phyloP scores from a whole-genome alignment of 2,113 vertebrate genomes.

The Egretta garzetta region DNA sequence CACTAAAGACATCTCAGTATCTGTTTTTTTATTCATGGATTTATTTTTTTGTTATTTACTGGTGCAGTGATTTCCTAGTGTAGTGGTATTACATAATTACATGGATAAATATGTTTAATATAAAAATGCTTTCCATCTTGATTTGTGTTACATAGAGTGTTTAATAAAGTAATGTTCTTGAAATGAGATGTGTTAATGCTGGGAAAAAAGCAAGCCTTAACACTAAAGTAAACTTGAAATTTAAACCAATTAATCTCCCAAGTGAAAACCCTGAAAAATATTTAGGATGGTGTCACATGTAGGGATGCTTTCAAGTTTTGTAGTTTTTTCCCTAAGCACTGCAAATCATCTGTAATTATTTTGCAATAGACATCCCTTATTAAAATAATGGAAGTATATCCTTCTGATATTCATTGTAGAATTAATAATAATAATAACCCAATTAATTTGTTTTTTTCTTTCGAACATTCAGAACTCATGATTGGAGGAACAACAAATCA shows the following conservation, averaged over 20 bases:
- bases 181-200: neutral
- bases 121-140: neutral
- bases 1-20: neutral
- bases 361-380: neutral
- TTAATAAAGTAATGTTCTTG: neutral
- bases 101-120: neutral
- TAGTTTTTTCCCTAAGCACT: neutral
- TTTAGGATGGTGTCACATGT: neutral
- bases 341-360: neutral
- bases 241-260: neutral
- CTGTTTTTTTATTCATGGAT: neutral
- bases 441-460: neutral
- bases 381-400: neutral
- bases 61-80: neutral
- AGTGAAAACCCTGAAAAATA: neutral
- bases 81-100: neutral
- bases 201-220: neutral
- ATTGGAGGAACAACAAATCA: neutral
- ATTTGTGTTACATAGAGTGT: neutral
- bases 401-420: neutral
- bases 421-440: neutral
- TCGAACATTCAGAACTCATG: rapidly evolving
- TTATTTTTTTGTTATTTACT: neutral
- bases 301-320: neutral
- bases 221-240: neutral